These are phyloP conservation scores for Euleptes europaea DNA, from an alignment of 2,113 vertebrate species.

Conservation along the genomic window DNA sequence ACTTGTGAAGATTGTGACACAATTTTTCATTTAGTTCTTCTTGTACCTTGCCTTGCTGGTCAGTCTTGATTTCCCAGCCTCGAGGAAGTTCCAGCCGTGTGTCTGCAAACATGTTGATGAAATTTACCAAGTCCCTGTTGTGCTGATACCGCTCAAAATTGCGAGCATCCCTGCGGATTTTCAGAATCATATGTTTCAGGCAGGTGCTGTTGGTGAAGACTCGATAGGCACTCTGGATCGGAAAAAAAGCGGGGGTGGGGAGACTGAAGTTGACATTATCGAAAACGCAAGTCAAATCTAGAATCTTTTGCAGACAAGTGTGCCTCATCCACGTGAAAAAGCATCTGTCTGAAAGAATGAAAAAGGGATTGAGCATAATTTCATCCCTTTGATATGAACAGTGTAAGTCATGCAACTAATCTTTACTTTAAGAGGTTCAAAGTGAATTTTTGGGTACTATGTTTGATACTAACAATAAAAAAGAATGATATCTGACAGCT, in stretches of 20 bases:
- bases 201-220: slow-evolving; percentile 98
- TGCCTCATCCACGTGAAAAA: slow-evolving; percentile 1
- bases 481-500: too few species aligned
- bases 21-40: neutral
- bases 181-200: slow-evolving; percentile 98
- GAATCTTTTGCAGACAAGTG: neutral
- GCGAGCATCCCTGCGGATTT: slow-evolving; percentile 92
- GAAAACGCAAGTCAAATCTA: slow-evolving; percentile 10
- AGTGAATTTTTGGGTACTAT: too few species aligned
- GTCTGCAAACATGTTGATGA: slow-evolving; percentile 97
- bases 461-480: too few species aligned
- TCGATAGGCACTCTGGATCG: slow-evolving; percentile 90
- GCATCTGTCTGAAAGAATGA: neutral
- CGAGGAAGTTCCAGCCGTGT: slow-evolving; percentile 90
- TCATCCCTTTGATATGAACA: too few species aligned
- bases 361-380: neutral
- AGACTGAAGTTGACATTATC: neutral
- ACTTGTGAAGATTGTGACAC: neutral
- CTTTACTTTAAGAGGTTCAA: too few species aligned
- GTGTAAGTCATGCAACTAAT: too few species aligned
- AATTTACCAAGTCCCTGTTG: slow-evolving; percentile 95
- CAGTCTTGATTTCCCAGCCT: slow-evolving; percentile 98
- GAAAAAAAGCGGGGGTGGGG: slow-evolving; percentile 33
- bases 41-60: slow-evolving; percentile 94
- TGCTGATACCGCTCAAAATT: slow-evolving; percentile 99